Evolutionary conservation across 1,140 invertebrate genomes (phyloP).

Genomic region (Pseudomyrmex cubaensis): DNA sequence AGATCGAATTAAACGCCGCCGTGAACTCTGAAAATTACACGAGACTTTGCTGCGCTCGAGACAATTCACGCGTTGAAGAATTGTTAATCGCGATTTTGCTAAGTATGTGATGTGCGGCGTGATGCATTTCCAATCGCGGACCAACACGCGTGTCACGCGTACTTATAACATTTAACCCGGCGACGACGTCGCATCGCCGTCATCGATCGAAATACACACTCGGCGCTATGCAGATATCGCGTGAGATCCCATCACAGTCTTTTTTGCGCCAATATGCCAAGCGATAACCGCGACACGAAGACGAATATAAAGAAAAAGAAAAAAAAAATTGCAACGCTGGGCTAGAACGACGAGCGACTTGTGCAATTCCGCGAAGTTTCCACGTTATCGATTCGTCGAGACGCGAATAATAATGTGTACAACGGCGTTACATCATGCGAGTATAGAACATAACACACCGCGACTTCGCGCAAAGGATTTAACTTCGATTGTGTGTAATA

Average conservation of each 20-base stretch:
- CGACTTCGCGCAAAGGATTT: neutral
- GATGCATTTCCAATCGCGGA: neutral
- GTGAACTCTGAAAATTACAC: too few relatives aligned
- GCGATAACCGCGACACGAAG: constrained; percentile 45
- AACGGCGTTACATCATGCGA: neutral
- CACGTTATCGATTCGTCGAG: constrained; percentile 18
- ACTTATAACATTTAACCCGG: constrained; percentile 28
- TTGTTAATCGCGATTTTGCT: constrained; percentile 13
- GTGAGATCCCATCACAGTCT: constrained; percentile 20
- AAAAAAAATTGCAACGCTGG: neutral
- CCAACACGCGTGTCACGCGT: neutral
- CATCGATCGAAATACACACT: constrained; percentile 65
- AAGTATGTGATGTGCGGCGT: neutral
- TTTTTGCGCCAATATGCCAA: constrained; percentile 8
- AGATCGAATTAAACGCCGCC: too few relatives aligned
- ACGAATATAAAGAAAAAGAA: neutral
- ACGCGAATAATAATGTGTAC: too few relatives aligned
- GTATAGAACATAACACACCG: neutral
- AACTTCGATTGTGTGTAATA: constrained; percentile 6
- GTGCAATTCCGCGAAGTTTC: constrained; percentile 7
- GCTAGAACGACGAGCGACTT: neutral
- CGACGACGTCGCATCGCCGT: constrained; percentile 29
- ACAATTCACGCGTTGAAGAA: too few relatives aligned
- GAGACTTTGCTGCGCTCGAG: too few relatives aligned
- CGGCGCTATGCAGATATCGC: constrained; percentile 23